phyloP scores from a whole-genome alignment of 1,140 invertebrate species.

The Lepidurus packardi region DNA sequence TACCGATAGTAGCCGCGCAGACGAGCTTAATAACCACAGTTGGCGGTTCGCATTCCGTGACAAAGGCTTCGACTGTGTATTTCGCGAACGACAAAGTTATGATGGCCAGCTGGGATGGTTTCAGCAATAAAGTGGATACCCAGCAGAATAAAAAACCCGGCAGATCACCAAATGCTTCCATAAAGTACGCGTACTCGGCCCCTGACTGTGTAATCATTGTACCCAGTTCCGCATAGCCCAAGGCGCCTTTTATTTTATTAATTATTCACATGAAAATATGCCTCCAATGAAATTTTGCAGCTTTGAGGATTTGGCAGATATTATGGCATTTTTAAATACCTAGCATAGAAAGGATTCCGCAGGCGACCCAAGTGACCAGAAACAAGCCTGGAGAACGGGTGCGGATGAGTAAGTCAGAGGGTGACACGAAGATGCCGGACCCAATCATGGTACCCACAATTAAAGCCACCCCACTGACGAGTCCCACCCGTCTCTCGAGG shows the following conservation, averaged over 20 bases:
- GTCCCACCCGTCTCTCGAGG: conserved; percentile 93
- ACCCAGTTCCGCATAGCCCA: conserved; percentile 86
- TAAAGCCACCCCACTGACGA: conserved; percentile 96
- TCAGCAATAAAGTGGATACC: conserved; percentile 83
- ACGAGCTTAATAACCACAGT: conserved; percentile 69
- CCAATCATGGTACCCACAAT: conserved; percentile 93
- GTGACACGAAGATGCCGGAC: conserved; percentile 74
- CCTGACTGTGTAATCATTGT: conserved; percentile 90
- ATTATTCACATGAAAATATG: background rate
- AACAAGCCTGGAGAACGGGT: conserved; percentile 80
- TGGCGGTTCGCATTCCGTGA: conserved; percentile 72
- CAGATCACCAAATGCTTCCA: conserved; percentile 68
- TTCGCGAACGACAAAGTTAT: conserved; percentile 90
- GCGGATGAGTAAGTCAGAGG: conserved; percentile 85
- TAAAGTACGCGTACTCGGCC: conserved; percentile 68
- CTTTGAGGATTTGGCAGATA: background rate
- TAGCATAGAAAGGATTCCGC: conserved; percentile 81
- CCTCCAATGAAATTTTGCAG: background rate
- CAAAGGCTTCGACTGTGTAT: conserved; percentile 87
- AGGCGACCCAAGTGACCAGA: conserved; percentile 88
- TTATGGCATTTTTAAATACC: conserved; percentile 52
- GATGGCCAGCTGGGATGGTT: conserved; percentile 88
- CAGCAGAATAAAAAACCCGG: conserved; percentile 87
- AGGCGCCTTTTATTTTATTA: conserved; percentile 59
- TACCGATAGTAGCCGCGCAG: conserved; percentile 70